Evolutionary conservation across 2,113 vertebrate genomes (phyloP).

Genomic region (Scomber colias): DNA sequence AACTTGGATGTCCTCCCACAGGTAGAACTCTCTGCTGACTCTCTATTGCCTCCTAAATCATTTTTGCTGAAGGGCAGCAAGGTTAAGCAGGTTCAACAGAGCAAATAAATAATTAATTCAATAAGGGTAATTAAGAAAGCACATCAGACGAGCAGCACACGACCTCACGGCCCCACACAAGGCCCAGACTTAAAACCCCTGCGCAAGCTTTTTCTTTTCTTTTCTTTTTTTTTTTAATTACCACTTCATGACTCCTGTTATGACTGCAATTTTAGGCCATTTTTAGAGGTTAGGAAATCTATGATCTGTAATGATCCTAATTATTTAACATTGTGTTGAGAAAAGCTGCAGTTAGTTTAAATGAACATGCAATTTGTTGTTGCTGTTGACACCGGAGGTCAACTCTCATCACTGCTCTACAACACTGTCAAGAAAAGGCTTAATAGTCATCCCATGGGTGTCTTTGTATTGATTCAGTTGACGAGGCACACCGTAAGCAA

Average conservation of each 20-base stretch:
- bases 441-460: conserved; percentile 12
- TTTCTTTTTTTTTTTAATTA: conserved; percentile 14
- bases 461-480: conserved; percentile 26
- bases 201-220: conserved; percentile 1
- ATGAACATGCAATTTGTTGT: conserved; percentile 4
- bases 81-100: conserved; percentile 80
- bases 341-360: conserved; percentile 1
- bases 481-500: conserved; percentile 11
- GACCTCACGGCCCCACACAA: conserved; percentile 47
- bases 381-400: conserved; percentile 11
- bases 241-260: conserved; percentile 31
- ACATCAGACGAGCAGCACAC: conserved; percentile 64
- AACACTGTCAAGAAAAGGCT: conserved; percentile 6
- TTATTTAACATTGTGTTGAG: conserved; percentile 7
- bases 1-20: conserved; percentile 64
- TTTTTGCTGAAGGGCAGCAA: conserved; percentile 65
- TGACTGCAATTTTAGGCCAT: conserved; percentile 4
- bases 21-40: conserved; percentile 57
- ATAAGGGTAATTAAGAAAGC: conserved; percentile 81
- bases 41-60: conserved; percentile 61
- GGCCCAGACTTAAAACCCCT: conserved; percentile 40
- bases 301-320: conserved; percentile 18
- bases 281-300: not conserved
- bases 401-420: too few species aligned
- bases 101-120: conserved; percentile 83